Conservation (phyloP, 1,140 invertebrate species). For the Theocolax elegans region DNA sequence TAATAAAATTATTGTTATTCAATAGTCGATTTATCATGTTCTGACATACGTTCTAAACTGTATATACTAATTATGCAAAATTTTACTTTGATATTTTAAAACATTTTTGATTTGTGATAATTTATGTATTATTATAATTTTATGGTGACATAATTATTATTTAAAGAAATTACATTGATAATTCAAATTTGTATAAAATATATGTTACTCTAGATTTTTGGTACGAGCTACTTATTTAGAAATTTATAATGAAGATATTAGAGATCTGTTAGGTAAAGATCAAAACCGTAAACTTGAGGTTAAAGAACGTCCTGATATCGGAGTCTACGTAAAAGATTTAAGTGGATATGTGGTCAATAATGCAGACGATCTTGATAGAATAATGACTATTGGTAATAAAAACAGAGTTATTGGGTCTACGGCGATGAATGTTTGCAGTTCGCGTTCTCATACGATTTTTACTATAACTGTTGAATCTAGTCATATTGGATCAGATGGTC, state of each 20-base stretch:
- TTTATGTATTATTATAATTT: too few relatives aligned
- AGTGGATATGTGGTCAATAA: slow-evolving; percentile 82
- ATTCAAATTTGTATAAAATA: not conserved
- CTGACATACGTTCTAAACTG: too few relatives aligned
- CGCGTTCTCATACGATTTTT: slow-evolving; percentile 89
- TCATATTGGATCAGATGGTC: slow-evolving; percentile 72
- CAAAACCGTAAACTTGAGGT: slow-evolving; percentile 72
- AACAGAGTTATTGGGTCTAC: slow-evolving; percentile 83
- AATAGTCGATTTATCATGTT: too few relatives aligned
- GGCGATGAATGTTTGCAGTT: slow-evolving; percentile 89
- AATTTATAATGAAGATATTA: slow-evolving; percentile 86
- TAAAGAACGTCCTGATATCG: slow-evolving; percentile 82
- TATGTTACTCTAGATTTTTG: slow-evolving; percentile 73
- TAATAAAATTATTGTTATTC: too few relatives aligned
- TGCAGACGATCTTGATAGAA: slow-evolving; percentile 81
- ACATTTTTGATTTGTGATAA: too few relatives aligned
- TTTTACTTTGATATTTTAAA: too few relatives aligned
- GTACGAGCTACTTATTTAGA: slow-evolving; percentile 82
- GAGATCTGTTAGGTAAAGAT: slow-evolving; percentile 77
- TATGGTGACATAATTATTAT: too few relatives aligned
- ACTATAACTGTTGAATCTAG: slow-evolving; percentile 88
- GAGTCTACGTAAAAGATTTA: slow-evolving; percentile 85
- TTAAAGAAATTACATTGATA: too few relatives aligned
- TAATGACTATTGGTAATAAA: slow-evolving; percentile 86
- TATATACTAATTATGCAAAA: too few relatives aligned